Evolutionary conservation across 2,797 vertebrate genomes (phyloP), one percentile per base, ranked within the genome.

Genomic region (Dryobates pubescens): DNA sequence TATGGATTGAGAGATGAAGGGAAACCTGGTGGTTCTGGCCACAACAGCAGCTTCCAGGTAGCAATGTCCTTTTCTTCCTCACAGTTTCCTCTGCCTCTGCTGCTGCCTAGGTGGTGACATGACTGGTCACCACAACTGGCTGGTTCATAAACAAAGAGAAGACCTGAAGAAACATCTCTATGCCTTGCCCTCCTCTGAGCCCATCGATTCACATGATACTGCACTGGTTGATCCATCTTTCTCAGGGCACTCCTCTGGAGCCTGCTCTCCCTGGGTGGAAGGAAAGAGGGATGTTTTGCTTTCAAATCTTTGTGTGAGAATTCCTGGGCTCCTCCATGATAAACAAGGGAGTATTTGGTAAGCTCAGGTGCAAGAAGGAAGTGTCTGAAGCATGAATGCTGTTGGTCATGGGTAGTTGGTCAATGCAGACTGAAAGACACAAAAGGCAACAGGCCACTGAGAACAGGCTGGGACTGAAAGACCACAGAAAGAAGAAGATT

Each of bases 391-490:
- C n/a, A 51, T 73, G 67, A 92, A 88, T 67, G 47, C n/a, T 36
- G 19, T 67, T 72, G 58, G 72, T 43, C 10, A 6, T 85, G 73
- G 58, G 65, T 77, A 64, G 47, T 10, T 91, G 74, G 86, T 43
- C 72, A 63, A 43, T 45, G 45, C 56, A 67, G 85, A 41, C 88
- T 82, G 62, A 17, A 70, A 64, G 69, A 74, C 72, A 86, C 53
- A 57, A 86, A 89, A 77, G 54, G 22, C 34, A 90, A 29, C 45
- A 65, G 32, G 43, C 83, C 56, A n/a, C 65, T 65, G 90, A 82
- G 90, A 95, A 90, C 26, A 54, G 82, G 53, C 70, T 88, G 77
- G 38, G 70, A 45, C 73, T 81, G 71, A 67, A 88, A 67, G 79
- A 53, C 13, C 43, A 59, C 38, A 57, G 67, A 45, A 88, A 88